These are phyloP conservation scores for Hemibagrus guttatus DNA, from an alignment of 2,797 vertebrate genomes.

Conservation along the genomic window DNA sequence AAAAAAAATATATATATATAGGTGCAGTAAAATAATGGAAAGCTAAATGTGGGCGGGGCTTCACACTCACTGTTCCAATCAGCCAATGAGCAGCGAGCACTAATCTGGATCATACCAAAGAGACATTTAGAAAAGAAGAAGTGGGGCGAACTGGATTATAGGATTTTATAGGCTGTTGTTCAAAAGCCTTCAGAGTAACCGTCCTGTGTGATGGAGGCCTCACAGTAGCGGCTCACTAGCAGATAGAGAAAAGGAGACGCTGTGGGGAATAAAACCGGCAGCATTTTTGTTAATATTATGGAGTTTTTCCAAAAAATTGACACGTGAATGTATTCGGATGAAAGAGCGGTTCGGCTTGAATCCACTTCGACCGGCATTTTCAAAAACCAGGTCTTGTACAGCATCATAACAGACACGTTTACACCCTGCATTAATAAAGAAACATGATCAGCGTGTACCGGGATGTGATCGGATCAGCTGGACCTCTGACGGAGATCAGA, in stretches of 20 bases:
- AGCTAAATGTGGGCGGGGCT: constrained; percentile 75
- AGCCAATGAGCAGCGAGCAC: constrained; percentile 2
- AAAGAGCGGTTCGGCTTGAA: background rate
- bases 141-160: background rate
- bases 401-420: background rate
- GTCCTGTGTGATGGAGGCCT: background rate
- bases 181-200: constrained; percentile 2
- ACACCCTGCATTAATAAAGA: background rate
- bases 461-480: background rate
- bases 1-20: constrained; percentile 85
- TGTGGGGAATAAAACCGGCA: background rate
- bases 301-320: background rate
- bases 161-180: background rate
- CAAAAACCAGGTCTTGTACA: background rate
- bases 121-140: background rate
- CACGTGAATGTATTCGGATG: background rate
- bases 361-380: background rate
- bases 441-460: background rate
- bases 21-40: constrained; percentile 85
- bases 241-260: background rate
- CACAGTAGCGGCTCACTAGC: constrained; percentile 19
- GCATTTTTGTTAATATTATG: constrained; percentile 8
- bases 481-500: background rate
- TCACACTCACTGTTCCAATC: background rate
- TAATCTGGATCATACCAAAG: background rate